A percentile compares a stretch with the other conserved stretches of the same genome.
Conservation (phyloP, 30 jellyfish, hydroid and myxozoan genomes). For the Pelagia noctiluca region DNA sequence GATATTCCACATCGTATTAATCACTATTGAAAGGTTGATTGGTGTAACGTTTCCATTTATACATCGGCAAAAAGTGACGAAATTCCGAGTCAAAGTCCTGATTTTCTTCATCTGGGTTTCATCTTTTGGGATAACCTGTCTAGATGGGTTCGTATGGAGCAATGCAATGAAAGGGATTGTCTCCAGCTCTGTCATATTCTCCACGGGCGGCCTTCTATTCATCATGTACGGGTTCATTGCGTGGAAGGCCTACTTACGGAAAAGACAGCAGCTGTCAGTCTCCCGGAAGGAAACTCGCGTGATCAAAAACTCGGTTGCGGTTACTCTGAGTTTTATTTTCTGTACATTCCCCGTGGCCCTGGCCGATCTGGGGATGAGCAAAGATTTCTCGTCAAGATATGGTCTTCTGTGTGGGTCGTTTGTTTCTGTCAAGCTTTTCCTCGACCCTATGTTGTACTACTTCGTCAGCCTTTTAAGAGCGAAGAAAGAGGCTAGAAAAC, state of each 20-base stretch:
- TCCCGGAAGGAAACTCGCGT: conserved; percentile 33
- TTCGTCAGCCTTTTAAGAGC: conserved; percentile 20
- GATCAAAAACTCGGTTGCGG: conserved; percentile 47
- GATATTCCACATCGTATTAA: conserved; percentile 29
- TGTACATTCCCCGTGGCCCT: conserved; percentile 50
- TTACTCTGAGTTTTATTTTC: conserved; percentile 35
- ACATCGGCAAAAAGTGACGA: conserved; percentile 40
- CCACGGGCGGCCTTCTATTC: conserved; percentile 35
- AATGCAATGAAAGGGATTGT: neutral
- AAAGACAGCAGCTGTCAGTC: neutral
- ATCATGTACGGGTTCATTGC: conserved; percentile 41
- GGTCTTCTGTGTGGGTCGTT: neutral
- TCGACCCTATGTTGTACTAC: conserved; percentile 19
- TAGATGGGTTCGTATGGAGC: neutral
- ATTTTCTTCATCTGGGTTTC: conserved; percentile 36
- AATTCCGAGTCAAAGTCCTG: conserved; percentile 2
- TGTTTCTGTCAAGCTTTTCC: neutral
- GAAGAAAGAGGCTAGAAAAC: too few species aligned
- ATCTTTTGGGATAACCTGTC: neutral
- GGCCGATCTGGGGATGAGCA: neutral
- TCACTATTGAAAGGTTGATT: conserved; percentile 39
- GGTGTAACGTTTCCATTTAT: conserved; percentile 32
- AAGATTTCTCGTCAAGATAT: neutral
- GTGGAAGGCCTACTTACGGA: neutral
- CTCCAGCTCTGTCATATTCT: conserved; percentile 5